Evolutionary conservation across 1,140 invertebrate species (phyloP), one percentile per base, ranked within the genome.

Genomic region (Ostrea denselamellosa): DNA sequence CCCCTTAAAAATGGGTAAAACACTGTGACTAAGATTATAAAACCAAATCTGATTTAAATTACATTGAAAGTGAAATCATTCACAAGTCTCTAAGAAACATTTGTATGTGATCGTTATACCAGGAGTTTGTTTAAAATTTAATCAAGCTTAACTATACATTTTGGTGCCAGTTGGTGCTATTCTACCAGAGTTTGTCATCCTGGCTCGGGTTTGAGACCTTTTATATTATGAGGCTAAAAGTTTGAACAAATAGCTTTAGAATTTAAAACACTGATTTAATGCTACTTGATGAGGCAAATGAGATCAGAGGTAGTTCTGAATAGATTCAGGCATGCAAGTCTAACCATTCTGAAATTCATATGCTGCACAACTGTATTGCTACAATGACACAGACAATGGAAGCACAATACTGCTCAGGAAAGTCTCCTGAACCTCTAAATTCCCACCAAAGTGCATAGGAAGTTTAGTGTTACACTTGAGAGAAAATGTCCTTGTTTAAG

Each of bases 91-190:
- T 77, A 28, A 28, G 25, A 77, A 77, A 77, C 25, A 34, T 22
- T 77, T 77, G 68, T 28, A 28, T 77, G 28, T 34, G 68, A 77
- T 77, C 25, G 34, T 77, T 77, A 77, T 34, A 34, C 10, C 14
- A 77, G 22, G 68, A 77, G 25, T 77, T 77, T 77, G 68, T 77
- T 77, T 77, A 77, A 77, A 77, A 77, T 25, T 77, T 77, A 77
- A 77, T 77, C 68, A 77, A 34, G 68, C 68, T 34, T 77, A 34
- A 28, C 68, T 77, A 28, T 4, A 77, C 0, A 77, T 34, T 77
- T 34, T 28, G 25, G 68, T 77, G 68, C 68, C 68, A 77, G 68
- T 77, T 77, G 68, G 68, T 77, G 28, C 68, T 77, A 25, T 77
- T 77, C 28, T 25, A 28, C 68, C 14, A 25, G 25, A 14, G 9